These are phyloP conservation scores for Aplodontia rufa DNA, from an alignment of 2,113 vertebrate species.

Conservation along the genomic window DNA sequence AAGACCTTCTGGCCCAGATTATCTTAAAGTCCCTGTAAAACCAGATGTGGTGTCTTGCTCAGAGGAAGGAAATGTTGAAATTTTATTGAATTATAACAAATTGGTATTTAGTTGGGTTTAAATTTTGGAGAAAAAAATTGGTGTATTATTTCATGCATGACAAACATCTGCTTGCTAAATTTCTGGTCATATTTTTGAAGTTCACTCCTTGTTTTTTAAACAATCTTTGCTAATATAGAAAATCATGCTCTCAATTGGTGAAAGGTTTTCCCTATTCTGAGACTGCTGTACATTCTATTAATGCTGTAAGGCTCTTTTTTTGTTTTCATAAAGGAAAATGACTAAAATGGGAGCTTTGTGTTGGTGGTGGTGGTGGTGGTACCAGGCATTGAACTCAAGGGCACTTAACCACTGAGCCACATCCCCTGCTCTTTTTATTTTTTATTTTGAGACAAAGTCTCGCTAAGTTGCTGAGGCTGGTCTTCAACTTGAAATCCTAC, in stretches of 20 bases:
- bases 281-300: neutral
- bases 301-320: neutral
- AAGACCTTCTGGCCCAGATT: neutral
- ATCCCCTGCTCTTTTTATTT: too few species aligned
- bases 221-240: neutral
- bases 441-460: too few species aligned
- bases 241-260: neutral
- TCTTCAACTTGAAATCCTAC: too few species aligned
- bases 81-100: neutral
- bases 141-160: neutral
- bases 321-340: slow-evolving; percentile 51
- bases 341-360: neutral
- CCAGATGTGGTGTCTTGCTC: neutral
- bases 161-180: neutral
- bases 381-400: too few species aligned
- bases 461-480: too few species aligned
- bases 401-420: too few species aligned
- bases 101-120: neutral
- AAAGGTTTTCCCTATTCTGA: neutral
- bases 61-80: neutral
- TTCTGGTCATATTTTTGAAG: neutral
- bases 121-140: neutral
- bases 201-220: neutral
- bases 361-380: too few species aligned
- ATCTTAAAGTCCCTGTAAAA: neutral